Base-by-base conservation (phyloP, 2,888 invertebrate genomes). In the Strigamia crassipes region DNA sequence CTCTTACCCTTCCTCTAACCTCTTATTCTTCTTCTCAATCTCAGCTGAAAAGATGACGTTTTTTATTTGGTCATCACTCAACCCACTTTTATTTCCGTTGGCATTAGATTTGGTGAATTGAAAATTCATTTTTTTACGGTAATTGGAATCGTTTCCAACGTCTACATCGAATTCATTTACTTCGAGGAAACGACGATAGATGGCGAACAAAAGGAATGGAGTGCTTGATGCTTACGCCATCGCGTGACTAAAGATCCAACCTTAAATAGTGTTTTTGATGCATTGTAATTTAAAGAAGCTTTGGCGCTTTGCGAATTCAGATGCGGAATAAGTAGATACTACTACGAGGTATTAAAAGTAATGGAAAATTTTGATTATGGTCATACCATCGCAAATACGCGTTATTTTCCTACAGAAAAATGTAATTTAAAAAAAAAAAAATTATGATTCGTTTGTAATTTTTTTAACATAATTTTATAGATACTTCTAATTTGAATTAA, bases 41-140 rank as follows among this genome's bases (percentile, higher is more conserved):
- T 66, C 18, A 66, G 21, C 61, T 66, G 23, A 66, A 66, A 66
- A 66, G 61, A 66, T 66, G 61, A 66, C 61, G 61, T 66, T 66
- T 66, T 66, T 66, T 66, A 66, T 66, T 66, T 66, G 61, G 61
- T 66, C 61, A 66, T 66, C 61, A 66, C 61, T 66, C 61, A 66
- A 66, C 23, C 61, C 61, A 66, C 61, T 66, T 66, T 66, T 66
- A 66, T 66, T 66, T 66, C 23, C 21, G 61, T 66, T 66, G 61
- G 61, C 61, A 66, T 66, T 23, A 66, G 61, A 66, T 66, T 66
- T 66, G 61, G 61, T 66, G 61, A 66, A 66, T 66, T 66, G 61
- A 66, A 66, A 66, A 66, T 66, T 66, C 61, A 66, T 66, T 66
- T 66, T 27, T 66, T 66, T 66, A 66, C 61, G 61, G 61, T 66